Evolutionary conservation across 2,888 invertebrate species (phyloP).

Genomic region (Erebia palarica): DNA sequence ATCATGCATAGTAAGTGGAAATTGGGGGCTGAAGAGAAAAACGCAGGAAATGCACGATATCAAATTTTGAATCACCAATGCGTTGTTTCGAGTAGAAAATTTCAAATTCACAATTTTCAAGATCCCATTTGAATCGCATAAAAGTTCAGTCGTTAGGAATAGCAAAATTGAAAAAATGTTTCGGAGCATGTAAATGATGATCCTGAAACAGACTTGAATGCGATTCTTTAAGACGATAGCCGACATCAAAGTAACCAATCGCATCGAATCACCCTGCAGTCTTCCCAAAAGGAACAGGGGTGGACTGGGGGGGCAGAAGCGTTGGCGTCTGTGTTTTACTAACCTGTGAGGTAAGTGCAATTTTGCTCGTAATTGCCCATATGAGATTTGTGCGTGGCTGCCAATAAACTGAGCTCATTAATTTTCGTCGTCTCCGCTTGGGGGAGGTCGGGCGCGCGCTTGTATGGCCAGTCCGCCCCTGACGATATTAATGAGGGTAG

Average conservation of each 20-base stretch:
- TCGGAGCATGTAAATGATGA: conserved; percentile 38
- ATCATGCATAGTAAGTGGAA: conserved; percentile 70
- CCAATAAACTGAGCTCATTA: conserved; percentile 83
- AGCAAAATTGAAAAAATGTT: conserved; percentile 29
- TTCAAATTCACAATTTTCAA: conserved; percentile 25
- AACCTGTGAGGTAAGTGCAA: conserved; percentile 83
- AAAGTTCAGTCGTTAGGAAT: conserved; percentile 53
- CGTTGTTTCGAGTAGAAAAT: conserved; percentile 25
- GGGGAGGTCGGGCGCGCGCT: conserved; percentile 81
- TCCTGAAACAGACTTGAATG: conserved; percentile 59
- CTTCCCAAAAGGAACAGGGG: conserved; percentile 81
- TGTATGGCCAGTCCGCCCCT: conserved; percentile 84
- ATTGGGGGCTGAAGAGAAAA: conserved; percentile 60
- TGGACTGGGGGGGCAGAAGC: conserved; percentile 80
- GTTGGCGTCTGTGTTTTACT: conserved; percentile 79
- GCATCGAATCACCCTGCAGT: conserved; percentile 76
- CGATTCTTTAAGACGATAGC: conserved; percentile 62
- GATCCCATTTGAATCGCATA: conserved; percentile 65
- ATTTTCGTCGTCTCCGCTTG: conserved; percentile 82
- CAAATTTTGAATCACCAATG: conserved; percentile 59
- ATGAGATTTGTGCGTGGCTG: conserved; percentile 83
- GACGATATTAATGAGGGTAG: conserved; percentile 83
- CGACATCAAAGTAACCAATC: conserved; percentile 69
- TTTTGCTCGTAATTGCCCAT: conserved; percentile 82
- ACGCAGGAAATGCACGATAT: conserved; percentile 73